A percentile compares a stretch with the other conserved stretches of the same genome.
Evolutionary conservation across 2,888 invertebrate species (phyloP).

Genomic region (Ctenicera cuprea): DNA sequence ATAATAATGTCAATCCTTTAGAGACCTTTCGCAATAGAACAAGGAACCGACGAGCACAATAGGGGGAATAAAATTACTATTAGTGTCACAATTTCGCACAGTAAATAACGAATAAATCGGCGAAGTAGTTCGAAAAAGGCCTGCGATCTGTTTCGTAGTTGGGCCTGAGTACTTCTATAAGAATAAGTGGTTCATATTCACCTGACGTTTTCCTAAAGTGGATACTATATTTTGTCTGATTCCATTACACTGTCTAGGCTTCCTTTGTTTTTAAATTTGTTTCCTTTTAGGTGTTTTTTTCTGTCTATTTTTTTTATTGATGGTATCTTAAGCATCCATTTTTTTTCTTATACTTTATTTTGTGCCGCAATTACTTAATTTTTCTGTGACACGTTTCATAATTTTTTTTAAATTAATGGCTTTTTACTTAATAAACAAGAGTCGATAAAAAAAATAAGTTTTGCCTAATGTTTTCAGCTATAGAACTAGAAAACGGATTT

Average conservation of each 20-base stretch:
- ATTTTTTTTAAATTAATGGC: too few relatives aligned
- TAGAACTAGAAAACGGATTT: too few relatives aligned
- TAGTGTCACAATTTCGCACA: constrained; percentile 47
- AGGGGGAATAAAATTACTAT: constrained; percentile 49
- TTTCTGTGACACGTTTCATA: too few relatives aligned
- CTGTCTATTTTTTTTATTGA: constrained; percentile 6
- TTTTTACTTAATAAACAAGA: too few relatives aligned
- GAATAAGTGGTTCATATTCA: constrained; percentile 42
- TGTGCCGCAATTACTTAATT: too few relatives aligned
- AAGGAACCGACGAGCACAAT: constrained; percentile 34
- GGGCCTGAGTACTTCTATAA: constrained; percentile 24
- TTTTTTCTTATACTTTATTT: too few relatives aligned
- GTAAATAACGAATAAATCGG: constrained; percentile 45
- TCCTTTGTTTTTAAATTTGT: constrained; percentile 28
- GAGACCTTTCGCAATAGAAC: constrained; percentile 38
- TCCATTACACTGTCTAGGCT: constrained; percentile 21
- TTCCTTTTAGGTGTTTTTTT: constrained; percentile 6
- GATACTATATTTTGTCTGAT: constrained; percentile 18
- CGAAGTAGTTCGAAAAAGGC: constrained; percentile 33
- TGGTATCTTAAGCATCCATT: not conserved
- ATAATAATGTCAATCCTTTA: constrained; percentile 43
- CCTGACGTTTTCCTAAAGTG: constrained; percentile 34
- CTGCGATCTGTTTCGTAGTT: constrained; percentile 33
- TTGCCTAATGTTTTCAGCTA: too few relatives aligned
- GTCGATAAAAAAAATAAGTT: too few relatives aligned